Base-by-base conservation (phyloP, 2,113 vertebrate genomes). In the Sylvia atricapilla region DNA sequence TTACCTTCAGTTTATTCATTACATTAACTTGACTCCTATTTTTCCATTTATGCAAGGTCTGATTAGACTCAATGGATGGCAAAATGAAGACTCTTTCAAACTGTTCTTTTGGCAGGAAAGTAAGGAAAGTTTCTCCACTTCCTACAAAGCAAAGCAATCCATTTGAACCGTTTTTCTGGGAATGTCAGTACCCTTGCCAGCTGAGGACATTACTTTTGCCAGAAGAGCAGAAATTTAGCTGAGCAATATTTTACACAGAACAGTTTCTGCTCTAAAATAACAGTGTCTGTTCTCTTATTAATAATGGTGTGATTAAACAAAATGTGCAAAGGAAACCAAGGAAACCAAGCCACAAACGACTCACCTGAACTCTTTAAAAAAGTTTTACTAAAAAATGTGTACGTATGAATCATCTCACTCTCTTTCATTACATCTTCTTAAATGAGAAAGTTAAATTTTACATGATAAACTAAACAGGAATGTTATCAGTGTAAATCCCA, bases 1-100 rank as follows among this genome's bases (percentile, higher is more conserved):
- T 90, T 95, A 73, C 35, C 7, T 95, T 93, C 74, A 76, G 81
- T 91, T 94, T 85, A 95, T 96, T 93, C 90, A 83, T 95, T 91
- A 35, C n/a, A 73, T 83, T 91, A 64, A n/a, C n/a, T 84, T 89
- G 92, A 87, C 41, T 93, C 44, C 6, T 95, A 85, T 94, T 89
- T 77, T 23, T 73, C 55, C 67, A 77, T 70, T 93, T 93, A 66
- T 66, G 13, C 23, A 69, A 73, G 52, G 46, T 64, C 31, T 46
- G 37, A 76, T 76, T 82, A 91, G 56, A 74, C 28, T 41, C 62
- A 77, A 73, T 83, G 46, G 41, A 87, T 49, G 6, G 4, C 6
- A 55, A 58, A 55, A 70, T 21, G 12, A 89, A 81, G 27, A 46
- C 8, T 56, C 52, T 82, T 62, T 50, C 4, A 82, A 70, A 43